phyloP scores from a whole-genome alignment of 2,888 invertebrate genomes.

The Heliconius aoede region DNA sequence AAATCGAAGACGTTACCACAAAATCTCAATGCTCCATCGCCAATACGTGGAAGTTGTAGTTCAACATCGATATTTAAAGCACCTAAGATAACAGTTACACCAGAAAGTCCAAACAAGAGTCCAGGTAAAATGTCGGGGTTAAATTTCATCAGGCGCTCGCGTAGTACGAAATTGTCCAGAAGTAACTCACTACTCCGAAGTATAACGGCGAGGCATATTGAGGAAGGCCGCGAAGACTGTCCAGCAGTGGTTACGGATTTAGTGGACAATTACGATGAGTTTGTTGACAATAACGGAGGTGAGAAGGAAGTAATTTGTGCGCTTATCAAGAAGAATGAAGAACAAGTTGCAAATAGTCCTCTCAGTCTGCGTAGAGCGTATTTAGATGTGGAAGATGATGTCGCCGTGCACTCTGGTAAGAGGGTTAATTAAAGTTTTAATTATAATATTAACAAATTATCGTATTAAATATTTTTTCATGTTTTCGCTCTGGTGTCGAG shows the following conservation, averaged over 20 bases:
- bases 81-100: conserved; percentile 74
- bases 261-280: conserved; percentile 72
- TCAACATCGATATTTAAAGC: conserved; percentile 77
- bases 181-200: conserved; percentile 86
- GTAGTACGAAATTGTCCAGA: conserved; percentile 88
- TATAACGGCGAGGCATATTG: conserved; percentile 79
- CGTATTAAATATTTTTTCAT: too few relatives aligned
- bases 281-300: conserved; percentile 72
- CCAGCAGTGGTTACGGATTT: conserved; percentile 70
- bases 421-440: neutral
- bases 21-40: conserved; percentile 78
- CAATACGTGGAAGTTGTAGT: conserved; percentile 77
- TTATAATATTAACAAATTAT: neutral
- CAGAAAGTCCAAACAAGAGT: conserved; percentile 82
- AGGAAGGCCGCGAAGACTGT: conserved; percentile 74
- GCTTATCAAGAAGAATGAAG: conserved; percentile 77
- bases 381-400: conserved; percentile 86
- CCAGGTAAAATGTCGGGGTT: conserved; percentile 79
- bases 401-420: conserved; percentile 89
- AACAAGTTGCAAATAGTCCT: conserved; percentile 72
- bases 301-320: conserved; percentile 73
- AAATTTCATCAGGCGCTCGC: conserved; percentile 87
- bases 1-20: conserved; percentile 86
- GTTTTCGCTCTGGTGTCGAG: too few relatives aligned
- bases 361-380: conserved; percentile 77